Base-by-base conservation (phyloP, 1,140 invertebrate genomes). In the Diplogasteroides magnus region DNA sequence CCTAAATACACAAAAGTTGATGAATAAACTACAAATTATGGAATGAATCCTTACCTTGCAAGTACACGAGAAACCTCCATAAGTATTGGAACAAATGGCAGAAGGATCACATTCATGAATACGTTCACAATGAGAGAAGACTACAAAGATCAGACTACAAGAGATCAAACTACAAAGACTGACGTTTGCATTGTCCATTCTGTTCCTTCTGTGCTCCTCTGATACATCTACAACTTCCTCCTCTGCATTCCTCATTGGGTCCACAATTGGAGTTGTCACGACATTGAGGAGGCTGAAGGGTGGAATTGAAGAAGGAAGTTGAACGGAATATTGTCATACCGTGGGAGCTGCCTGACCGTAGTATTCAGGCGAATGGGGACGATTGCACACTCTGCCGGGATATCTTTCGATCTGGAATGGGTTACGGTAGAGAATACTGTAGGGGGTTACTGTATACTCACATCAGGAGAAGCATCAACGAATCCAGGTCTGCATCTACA, bases 51-150 rank as follows among this genome's bases (percentile, higher is more conserved):
- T 11, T n/a, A 69, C 73, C 27, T 71, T 64, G 60, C 80, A 82
- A 62, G 82, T 77, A 56, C 80, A 82, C 29, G 76, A 69, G 37
- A 72, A 82, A 1, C 76, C 76, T 57, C 77, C 81, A 61, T 78
- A 82, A 2, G 78, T 68, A 59, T 82, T 82, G 13, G 77, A 75
- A 65, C 80, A 82, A 57, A 81, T 67, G 15, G 80, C 80, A 62
- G 82, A 81, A 57, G 74, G 72, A 64, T 83, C 80, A 58, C 80
- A 82, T 27, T 78, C 79, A 59, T 69, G 75, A 2, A 26, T n/a
- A 15, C 78, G 32, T 19, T 48, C 37, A 48, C 37, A 48, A 19
- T 48, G 37, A 48, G 37, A 48, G 37, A 48, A 48, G 6, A 48
- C 37, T 48, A 19, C 6, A 48, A 48, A 48, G 37, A 19, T 6